Conservation (phyloP, 2,888 invertebrate species). For the Perithous albicinctus region DNA sequence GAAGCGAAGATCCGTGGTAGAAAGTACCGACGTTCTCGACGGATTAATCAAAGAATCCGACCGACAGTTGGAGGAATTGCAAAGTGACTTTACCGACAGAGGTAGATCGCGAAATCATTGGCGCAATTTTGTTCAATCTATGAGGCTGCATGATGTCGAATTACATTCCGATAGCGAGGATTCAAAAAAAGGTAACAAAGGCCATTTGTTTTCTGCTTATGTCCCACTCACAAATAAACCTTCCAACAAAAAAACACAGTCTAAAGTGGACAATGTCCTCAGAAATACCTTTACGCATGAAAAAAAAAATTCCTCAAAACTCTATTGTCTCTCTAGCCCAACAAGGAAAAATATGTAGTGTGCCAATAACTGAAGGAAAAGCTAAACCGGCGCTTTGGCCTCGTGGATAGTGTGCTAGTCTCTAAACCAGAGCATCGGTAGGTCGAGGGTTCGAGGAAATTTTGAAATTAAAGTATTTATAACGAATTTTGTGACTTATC, state of each 20-base stretch:
- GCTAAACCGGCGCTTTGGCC: no score
- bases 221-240: background rate
- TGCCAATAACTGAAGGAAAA: no score
- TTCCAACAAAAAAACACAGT: background rate
- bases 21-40: constrained; percentile 79
- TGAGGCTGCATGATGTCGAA: constrained; percentile 79
- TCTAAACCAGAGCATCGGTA: no score
- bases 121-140: constrained; percentile 80
- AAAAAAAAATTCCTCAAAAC: no score
- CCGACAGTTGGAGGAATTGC: constrained; percentile 76
- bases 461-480: no score
- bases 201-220: constrained; percentile 15
- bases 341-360: no score
- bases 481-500: no score
- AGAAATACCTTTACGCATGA: no score
- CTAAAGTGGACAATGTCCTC: no score
- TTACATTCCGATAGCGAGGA: constrained; percentile 81
- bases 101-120: constrained; percentile 77
- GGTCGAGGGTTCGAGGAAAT: no score
- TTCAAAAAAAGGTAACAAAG: constrained; percentile 79
- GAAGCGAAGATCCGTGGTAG: constrained; percentile 58
- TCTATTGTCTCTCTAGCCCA: no score
- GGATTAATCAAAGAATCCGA: constrained; percentile 80
- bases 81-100: constrained; percentile 73
- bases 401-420: no score